phyloP scores from a whole-genome alignment of 1,140 invertebrate genomes.

The Lethrus apterus region DNA sequence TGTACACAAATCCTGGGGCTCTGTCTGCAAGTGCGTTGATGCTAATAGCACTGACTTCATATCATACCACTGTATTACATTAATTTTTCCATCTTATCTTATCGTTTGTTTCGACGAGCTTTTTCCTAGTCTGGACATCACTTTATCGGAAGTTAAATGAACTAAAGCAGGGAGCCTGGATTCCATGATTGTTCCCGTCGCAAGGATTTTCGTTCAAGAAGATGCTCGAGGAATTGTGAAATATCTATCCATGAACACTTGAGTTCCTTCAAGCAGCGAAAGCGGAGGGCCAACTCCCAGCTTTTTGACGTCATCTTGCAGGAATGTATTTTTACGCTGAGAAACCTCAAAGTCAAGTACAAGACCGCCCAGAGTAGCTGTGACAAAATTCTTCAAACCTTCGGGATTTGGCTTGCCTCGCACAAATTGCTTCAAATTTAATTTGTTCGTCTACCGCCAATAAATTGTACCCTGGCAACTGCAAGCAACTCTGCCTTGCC shows the following conservation, averaged over 20 bases:
- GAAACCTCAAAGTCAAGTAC: conserved; percentile 33
- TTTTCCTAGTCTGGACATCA: not conserved
- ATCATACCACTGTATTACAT: not conserved
- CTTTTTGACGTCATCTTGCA: not conserved
- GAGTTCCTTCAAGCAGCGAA: too few species aligned
- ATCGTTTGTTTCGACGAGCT: not conserved
- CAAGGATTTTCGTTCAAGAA: not conserved
- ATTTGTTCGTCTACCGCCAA: conserved; percentile 22
- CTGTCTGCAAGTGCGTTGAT: not conserved
- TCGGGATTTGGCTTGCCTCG: conserved; percentile 22
- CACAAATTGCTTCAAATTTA: conserved; percentile 24
- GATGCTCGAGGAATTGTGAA: not conserved
- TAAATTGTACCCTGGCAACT: conserved; percentile 5
- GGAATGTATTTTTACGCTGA: conserved; percentile 14
- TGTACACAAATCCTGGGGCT: not conserved
- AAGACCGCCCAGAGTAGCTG: conserved; percentile 26
- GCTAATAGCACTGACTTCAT: conserved; percentile 1
- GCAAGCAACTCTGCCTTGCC: conserved; percentile 13
- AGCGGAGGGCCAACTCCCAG: not conserved
- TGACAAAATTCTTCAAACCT: conserved; percentile 29
- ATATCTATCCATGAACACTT: not conserved
- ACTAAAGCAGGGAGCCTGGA: not conserved
- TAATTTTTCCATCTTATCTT: conserved; percentile 1
- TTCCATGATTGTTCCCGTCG: not conserved
- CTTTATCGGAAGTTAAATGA: not conserved